Evolutionary conservation across 2,888 invertebrate species (phyloP).

Genomic region (Hipparchia semele): DNA sequence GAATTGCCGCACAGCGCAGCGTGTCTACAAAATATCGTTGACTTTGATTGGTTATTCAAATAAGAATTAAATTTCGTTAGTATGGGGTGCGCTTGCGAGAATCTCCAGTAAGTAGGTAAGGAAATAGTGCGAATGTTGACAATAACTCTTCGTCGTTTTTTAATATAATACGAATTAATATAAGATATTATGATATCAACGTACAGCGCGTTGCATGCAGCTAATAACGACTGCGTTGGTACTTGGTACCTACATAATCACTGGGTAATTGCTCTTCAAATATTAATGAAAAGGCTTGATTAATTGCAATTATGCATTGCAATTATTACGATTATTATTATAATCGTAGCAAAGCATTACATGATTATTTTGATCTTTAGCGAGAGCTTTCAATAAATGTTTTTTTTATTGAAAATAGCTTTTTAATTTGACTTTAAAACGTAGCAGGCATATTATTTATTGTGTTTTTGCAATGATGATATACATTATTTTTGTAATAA

Average conservation of each 20-base stretch:
- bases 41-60: no score
- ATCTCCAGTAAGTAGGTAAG: no score
- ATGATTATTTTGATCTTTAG: constrained; percentile 12
- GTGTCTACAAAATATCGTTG: no score
- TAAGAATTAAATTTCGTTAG: no score
- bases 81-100: no score
- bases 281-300: neutral
- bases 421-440: neutral
- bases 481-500: no score
- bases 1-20: no score
- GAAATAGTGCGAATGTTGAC: no score
- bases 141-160: no score
- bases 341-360: neutral
- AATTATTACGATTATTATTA: neutral
- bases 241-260: constrained; percentile 3
- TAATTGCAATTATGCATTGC: constrained; percentile 4
- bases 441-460: no score
- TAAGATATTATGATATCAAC: neutral
- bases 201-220: neutral
- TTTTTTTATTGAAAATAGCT: neutral
- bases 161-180: no score
- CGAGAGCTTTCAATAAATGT: neutral
- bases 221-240: neutral
- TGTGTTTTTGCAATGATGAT: no score
- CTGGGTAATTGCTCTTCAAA: constrained; percentile 3